Evolutionary conservation across 2,797 vertebrate genomes (phyloP), one percentile per base, ranked within the genome.

Genomic region (Sebastes aleutianus): DNA sequence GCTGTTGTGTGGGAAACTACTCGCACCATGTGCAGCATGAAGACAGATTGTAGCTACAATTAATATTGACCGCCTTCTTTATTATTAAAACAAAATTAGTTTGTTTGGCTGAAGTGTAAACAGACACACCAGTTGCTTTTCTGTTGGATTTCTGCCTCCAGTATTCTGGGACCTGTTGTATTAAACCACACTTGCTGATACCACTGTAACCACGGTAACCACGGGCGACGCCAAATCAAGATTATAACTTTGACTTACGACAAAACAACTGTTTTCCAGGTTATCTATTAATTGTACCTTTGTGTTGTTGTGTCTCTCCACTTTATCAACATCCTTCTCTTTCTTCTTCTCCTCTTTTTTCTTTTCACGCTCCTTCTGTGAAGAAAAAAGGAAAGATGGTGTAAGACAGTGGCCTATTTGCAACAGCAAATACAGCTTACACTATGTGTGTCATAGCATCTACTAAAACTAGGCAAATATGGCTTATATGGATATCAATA

Each of bases 291-390:
- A 6, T 34, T 32, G 20, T 97, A 99, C 97, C 97, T 99, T 99
- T 86, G 96, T 93, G 90, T 93, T 92, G 87, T 95, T 90, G 34
- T 93, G 92, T 88, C 96, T 97, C 65, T 94, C 93, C 72, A 92
- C 64, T 92, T 96, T 98, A 89, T 98, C 97, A 34, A 88, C 82
- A 43, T 98, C 97, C 90, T 93, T 97, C 65, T 98, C 97, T 90
- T 91, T 96, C 93, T 97, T 99, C 92, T 96, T 98, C 78, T 98
- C 97, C 87, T 98, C 97, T 86, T 97, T 98, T 91, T 97, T 98
- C 94, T 96, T 99, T 85, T 98, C 97, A 76, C 96, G 96, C 91
- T 99, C 97, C 91, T 97, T 98, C 98, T 98, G 92, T 75, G 78
- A 76, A 66, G 24, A 50, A 3, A 56, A 14, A 39, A 64, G 22